A percentile compares a stretch with the other conserved stretches of the same genome.
Conservation (phyloP, 2,888 invertebrate species). For the Priapulus caudatus region DNA sequence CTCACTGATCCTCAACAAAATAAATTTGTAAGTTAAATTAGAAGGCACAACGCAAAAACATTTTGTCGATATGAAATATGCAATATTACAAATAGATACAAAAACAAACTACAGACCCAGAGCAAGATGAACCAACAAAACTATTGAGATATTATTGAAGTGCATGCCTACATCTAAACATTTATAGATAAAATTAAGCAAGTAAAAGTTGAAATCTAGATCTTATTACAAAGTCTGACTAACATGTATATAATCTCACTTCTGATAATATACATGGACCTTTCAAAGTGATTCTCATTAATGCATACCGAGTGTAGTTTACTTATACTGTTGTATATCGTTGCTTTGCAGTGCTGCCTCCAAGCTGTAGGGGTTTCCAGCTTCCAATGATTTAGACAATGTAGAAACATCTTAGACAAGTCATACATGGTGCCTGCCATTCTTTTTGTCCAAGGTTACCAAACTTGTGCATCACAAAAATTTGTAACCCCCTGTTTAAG, state of each 20-base stretch:
- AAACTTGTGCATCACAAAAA: constrained; percentile 78
- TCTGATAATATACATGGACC: too few relatives aligned
- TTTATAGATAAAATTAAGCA: constrained; percentile 5
- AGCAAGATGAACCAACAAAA: too few relatives aligned
- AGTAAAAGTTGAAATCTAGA: too few relatives aligned
- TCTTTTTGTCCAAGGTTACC: constrained; percentile 58
- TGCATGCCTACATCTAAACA: not conserved
- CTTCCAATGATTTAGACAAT: constrained; percentile 87
- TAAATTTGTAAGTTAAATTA: too few relatives aligned
- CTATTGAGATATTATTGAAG: too few relatives aligned
- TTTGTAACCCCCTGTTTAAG: constrained; percentile 67
- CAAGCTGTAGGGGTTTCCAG: constrained; percentile 77
- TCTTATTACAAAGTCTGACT: too few relatives aligned
- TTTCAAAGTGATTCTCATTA: not conserved
- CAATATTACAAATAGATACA: too few relatives aligned
- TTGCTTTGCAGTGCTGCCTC: constrained; percentile 55
- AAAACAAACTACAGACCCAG: too few relatives aligned
- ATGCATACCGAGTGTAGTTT: constrained; percentile 66
- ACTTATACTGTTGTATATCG: constrained; percentile 73
- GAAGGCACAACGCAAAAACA: too few relatives aligned
- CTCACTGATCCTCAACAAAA: too few relatives aligned
- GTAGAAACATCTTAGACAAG: constrained; percentile 78
- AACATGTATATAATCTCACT: too few relatives aligned
- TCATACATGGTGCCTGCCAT: constrained; percentile 65
- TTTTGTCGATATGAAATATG: too few relatives aligned